Base-by-base conservation (phyloP, 2,113 vertebrate species). In the Fukomys damarensis region DNA sequence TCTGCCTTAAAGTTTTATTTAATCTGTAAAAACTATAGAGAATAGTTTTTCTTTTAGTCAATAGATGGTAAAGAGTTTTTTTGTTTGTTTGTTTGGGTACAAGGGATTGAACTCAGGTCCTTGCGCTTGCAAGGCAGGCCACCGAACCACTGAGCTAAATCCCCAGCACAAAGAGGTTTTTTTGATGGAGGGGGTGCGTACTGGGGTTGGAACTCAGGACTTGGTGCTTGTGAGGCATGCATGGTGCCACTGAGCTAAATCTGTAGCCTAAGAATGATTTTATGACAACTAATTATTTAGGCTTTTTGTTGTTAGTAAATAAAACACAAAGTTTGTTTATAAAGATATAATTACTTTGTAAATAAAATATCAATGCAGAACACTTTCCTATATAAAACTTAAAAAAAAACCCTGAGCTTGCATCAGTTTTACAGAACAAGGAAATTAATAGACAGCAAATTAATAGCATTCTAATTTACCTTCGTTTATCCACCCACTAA, bases 401-500 rank as follows among this genome's bases (percentile, higher is more conserved):
- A 80, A 76, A 65, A 91, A 49, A 93, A 86, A n/a, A 85, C 84
- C 91, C 87, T 54, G 46, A 96, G 35, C 28, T 81, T 74, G 93
- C 7, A 66, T 14, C 61, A 94, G 0, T 96, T 96, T 63, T 89
- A 61, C 5, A 90, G 63, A 87, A 20, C 30, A 52, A 35, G 46
- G 70, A 77, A 38, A 38, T 30, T 87, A 77, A n/a, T 56, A 61
- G 30, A 46, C 49, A 66, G 6, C 28, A 89, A 16, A 86, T 56
- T 96, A 9, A 38, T 3, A 68, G 19, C 14, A 74, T 82, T 87
- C 6, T 66, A 82, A 38, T 88, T 85, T 7, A 61, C 26, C 46
- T 85, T 85, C 7, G 52, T 88, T 90, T 87, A 84, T 86, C 30
- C 6, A 61, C 74, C 41, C 28, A 76, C 30, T 59, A 92, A 74